Conservation (phyloP, 1,140 invertebrate species). For the Eurytemora carolleeae region DNA sequence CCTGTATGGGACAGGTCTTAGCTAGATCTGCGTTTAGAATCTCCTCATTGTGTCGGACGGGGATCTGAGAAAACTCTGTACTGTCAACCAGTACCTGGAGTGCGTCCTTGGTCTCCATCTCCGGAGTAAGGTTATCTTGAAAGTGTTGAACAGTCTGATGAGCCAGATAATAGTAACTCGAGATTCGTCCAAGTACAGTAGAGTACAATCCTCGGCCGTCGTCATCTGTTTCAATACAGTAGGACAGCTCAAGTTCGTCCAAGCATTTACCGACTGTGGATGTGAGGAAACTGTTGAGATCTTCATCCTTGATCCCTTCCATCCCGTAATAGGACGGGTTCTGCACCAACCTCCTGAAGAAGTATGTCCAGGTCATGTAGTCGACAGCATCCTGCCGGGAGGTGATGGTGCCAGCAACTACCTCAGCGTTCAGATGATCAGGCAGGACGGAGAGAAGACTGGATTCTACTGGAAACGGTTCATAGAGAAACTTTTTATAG, state of each 20-base stretch:
- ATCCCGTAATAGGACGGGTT: constrained; percentile 86
- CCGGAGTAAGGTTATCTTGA: constrained; percentile 38
- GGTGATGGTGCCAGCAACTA: constrained; percentile 73
- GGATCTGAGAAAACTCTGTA: constrained; percentile 78
- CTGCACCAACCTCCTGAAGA: constrained; percentile 73
- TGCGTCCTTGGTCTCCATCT: constrained; percentile 47
- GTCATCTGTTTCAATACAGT: neutral
- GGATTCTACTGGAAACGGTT: constrained; percentile 97
- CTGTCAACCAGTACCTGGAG: constrained; percentile 58
- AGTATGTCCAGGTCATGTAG: constrained; percentile 96
- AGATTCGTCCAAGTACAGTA: constrained; percentile 75
- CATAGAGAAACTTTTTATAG: constrained; percentile 96
- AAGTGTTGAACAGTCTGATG: constrained; percentile 77
- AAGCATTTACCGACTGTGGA: constrained; percentile 5
- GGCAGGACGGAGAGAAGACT: constrained; percentile 69
- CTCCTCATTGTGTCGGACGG: constrained; percentile 96
- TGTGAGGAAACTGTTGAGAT: constrained; percentile 36
- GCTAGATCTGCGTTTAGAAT: constrained; percentile 73
- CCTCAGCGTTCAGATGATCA: constrained; percentile 96
- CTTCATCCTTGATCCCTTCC: constrained; percentile 45
- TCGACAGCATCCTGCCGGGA: constrained; percentile 84
- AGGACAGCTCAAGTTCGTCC: neutral
- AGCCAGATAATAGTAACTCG: constrained; percentile 92
- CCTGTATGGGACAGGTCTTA: constrained; percentile 47
- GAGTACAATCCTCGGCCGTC: constrained; percentile 34